phyloP scores from a whole-genome alignment of 2,113 vertebrate species.

The Pedionomus torquatus region DNA sequence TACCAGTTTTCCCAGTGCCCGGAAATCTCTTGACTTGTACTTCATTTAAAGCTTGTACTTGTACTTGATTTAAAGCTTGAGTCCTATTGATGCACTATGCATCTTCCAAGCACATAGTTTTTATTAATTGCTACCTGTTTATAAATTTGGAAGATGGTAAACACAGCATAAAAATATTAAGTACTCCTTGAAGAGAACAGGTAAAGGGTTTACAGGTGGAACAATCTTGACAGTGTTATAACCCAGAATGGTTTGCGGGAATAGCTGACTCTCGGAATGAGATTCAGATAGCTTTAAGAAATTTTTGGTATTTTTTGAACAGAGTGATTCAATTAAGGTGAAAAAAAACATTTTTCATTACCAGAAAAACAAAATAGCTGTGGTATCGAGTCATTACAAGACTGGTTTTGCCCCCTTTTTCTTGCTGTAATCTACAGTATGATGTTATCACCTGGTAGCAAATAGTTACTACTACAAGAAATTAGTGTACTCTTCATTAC shows the following conservation, averaged over 20 bases:
- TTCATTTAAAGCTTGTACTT: no score
- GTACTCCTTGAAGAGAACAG: not conserved
- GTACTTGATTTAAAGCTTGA: not conserved
- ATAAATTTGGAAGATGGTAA: not conserved
- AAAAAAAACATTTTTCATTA: not conserved
- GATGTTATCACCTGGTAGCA: not conserved
- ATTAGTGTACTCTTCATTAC: not conserved
- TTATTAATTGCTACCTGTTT: not conserved
- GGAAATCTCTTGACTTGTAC: no score
- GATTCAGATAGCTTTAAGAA: not conserved
- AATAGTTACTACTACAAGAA: not conserved
- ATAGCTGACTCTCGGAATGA: not conserved
- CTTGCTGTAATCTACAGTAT: not conserved
- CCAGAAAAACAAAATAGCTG: not conserved
- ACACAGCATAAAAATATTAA: not conserved
- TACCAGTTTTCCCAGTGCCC: no score
- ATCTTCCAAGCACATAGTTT: not conserved
- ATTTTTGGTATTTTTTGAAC: not conserved
- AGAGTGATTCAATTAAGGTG: not conserved
- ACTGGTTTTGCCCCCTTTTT: not conserved
- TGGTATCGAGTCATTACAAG: not conserved
- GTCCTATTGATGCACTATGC: not conserved
- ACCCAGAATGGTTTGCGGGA: not conserved
- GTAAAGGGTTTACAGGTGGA: not conserved
- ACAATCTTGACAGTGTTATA: not conserved